These are phyloP conservation scores for Ephestia elutella DNA, from an alignment of 1,140 invertebrate genomes.

Conservation along the genomic window DNA sequence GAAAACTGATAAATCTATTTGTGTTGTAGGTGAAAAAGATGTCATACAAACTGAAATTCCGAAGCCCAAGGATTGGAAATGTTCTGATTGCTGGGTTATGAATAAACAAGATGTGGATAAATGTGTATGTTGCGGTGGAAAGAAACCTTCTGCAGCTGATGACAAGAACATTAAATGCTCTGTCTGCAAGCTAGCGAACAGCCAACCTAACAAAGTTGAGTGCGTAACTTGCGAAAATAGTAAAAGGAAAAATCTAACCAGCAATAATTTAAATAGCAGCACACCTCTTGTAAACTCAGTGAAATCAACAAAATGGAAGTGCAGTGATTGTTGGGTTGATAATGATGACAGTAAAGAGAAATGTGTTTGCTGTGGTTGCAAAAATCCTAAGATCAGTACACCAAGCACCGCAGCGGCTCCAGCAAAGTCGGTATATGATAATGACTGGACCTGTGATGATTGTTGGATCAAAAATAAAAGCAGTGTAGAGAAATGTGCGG, in stretches of 20 bases:
- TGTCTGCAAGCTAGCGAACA: constrained; percentile 21
- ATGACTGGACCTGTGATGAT: constrained; percentile 76
- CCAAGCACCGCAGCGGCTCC: constrained; percentile 53
- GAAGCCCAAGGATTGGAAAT: constrained; percentile 71
- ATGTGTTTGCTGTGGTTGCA: constrained; percentile 78
- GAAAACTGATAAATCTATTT: constrained; percentile 17
- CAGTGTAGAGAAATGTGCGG: constrained; percentile 73
- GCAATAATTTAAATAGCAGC: constrained; percentile 10
- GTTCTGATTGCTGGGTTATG: constrained; percentile 76
- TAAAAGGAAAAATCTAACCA: no score
- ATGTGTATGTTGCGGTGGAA: constrained; percentile 79
- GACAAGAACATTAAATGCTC: constrained; percentile 21
- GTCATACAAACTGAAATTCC: constrained; percentile 22
- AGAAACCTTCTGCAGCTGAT: constrained; percentile 14
- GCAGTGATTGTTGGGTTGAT: constrained; percentile 76
- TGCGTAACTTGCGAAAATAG: constrained; percentile 28
- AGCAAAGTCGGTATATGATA: constrained; percentile 35
- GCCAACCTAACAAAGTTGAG: constrained; percentile 18
- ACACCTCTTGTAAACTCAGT: background rate
- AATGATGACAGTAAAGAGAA: constrained; percentile 75
- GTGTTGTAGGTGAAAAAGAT: constrained; percentile 25
- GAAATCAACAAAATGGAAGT: constrained; percentile 76
- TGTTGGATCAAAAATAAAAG: constrained; percentile 78
- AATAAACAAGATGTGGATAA: constrained; percentile 76
- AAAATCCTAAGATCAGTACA: constrained; percentile 15